Conservation (phyloP, 2,888 invertebrate genomes). For the Pelosia muscerda region DNA sequence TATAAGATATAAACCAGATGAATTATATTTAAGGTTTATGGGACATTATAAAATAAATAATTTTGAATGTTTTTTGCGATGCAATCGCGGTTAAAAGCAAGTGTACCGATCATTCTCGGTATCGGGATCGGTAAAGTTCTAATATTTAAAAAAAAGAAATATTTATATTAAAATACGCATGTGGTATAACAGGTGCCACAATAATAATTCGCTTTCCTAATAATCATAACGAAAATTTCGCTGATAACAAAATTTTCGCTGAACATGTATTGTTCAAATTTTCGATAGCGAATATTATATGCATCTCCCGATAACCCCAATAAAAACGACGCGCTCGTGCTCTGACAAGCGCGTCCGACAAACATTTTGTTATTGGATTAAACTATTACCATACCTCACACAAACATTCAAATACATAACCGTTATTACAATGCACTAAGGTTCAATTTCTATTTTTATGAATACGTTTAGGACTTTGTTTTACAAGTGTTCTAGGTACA, state of each 20-base stretch:
- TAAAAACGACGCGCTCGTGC: conserved; percentile 49
- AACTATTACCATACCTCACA: conserved; percentile 45
- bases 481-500: conserved; percentile 59
- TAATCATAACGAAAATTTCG: not conserved
- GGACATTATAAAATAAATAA: no score
- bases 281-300: conserved; percentile 25
- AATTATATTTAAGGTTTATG: no score
- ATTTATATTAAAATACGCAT: no score
- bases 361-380: conserved; percentile 63
- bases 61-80: no score
- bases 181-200: no score
- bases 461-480: conserved; percentile 27
- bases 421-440: conserved; percentile 23
- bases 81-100: no score
- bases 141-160: no score
- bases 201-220: no score
- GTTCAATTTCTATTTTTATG: conserved; percentile 23
- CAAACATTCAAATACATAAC: not conserved
- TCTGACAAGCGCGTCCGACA: conserved; percentile 58
- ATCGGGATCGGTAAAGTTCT: no score
- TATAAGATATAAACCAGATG: not conserved
- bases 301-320: conserved; percentile 24
- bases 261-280: not conserved
- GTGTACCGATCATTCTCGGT: no score
- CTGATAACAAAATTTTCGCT: not conserved